Conservation (phyloP, 2,888 invertebrate species). For the Theodoxus fluviatilis region DNA sequence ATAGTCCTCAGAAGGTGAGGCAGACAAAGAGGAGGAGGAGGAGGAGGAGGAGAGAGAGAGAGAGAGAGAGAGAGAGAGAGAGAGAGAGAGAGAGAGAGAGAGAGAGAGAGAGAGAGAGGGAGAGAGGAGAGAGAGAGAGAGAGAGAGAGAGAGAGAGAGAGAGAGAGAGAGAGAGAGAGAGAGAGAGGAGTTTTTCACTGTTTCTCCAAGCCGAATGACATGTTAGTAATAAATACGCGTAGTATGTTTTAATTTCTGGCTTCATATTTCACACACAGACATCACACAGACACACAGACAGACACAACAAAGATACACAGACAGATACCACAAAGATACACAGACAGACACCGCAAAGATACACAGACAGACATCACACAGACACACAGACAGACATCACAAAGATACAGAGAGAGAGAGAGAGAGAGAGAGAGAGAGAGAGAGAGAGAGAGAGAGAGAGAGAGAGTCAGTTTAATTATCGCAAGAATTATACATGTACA, state of each 20-base stretch:
- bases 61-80: too few species aligned
- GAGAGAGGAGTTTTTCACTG: background rate
- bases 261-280: too few species aligned
- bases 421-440: background rate
- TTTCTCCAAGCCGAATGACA: too few species aligned
- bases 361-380: too few species aligned
- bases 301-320: too few species aligned
- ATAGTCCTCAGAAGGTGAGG: background rate
- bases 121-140: slow-evolving; percentile 7
- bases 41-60: background rate
- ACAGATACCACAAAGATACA: too few species aligned
- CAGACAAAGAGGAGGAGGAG: background rate
- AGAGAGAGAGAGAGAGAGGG: background rate
- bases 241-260: too few species aligned
- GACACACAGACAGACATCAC: too few species aligned
- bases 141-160: slow-evolving; percentile 21
- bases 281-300: too few species aligned
- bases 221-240: too few species aligned
- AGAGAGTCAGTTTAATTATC: background rate
- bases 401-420: background rate
- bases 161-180: slow-evolving; percentile 18
- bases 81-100: background rate
- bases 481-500: background rate
- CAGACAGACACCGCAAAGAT: too few species aligned
- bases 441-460: slow-evolving; percentile 4